Percentiles rank a stretch among this genome's conserved stretches.
phyloP scores from a whole-genome alignment of 2,797 vertebrate genomes.

The Sebastes variabilis region DNA sequence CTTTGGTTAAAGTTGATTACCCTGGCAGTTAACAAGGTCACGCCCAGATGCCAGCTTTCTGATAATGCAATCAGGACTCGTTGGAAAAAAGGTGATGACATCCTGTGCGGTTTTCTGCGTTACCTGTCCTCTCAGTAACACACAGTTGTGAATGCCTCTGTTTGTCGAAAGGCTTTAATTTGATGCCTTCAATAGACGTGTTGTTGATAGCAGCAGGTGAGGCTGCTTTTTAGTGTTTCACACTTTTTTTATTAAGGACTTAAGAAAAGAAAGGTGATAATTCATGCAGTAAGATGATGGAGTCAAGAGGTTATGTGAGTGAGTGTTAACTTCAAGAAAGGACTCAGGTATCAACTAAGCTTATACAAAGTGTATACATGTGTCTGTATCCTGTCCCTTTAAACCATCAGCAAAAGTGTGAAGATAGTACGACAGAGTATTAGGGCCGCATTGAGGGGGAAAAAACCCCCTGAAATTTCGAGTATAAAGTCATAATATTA shows the following conservation, averaged over 20 bases:
- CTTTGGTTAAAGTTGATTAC: slow-evolving; percentile 99
- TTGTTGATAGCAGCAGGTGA: slow-evolving; percentile 50
- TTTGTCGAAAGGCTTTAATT: slow-evolving; percentile 42
- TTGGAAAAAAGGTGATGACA: slow-evolving; percentile 79
- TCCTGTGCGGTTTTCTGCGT: slow-evolving; percentile 47
- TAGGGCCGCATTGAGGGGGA: no score
- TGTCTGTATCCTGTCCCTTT: not conserved
- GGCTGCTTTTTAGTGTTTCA: slow-evolving; percentile 15
- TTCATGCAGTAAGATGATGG: slow-evolving; percentile 27
- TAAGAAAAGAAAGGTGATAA: slow-evolving; percentile 43
- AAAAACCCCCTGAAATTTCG: no score
- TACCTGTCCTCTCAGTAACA: slow-evolving; percentile 41
- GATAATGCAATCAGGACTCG: slow-evolving; percentile 98
- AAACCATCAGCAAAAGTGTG: not conserved
- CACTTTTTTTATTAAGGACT: slow-evolving; percentile 30
- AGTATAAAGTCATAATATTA: no score
- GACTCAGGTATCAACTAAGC: not conserved
- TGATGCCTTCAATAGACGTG: slow-evolving; percentile 38
- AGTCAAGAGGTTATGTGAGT: not conserved
- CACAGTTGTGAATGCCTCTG: slow-evolving; percentile 35
- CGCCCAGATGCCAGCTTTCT: slow-evolving; percentile 99
- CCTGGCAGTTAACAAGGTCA: slow-evolving; percentile 99
- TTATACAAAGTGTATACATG: not conserved
- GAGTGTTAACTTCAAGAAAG: slow-evolving; percentile 2
- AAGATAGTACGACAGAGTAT: no score